Conservation (phyloP, 1,140 invertebrate genomes). For the Phortica variegata region DNA sequence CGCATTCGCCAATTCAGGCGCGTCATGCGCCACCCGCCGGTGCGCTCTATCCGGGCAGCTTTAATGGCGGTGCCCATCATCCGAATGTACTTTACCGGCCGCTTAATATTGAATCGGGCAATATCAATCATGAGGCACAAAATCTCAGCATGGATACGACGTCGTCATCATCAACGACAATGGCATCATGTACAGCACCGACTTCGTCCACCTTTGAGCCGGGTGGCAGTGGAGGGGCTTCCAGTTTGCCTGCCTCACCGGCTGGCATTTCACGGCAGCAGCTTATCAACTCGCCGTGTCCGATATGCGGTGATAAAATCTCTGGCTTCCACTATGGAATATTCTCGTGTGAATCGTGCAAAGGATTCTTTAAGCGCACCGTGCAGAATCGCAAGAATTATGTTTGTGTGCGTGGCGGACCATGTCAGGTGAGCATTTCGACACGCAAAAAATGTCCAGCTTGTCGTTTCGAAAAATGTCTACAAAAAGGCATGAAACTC, state of each 20-base stretch:
- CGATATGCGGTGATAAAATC: constrained; percentile 93
- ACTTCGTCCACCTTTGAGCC: background rate
- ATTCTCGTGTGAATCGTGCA: constrained; percentile 96
- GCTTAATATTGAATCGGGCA: constrained; percentile 35
- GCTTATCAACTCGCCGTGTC: constrained; percentile 80
- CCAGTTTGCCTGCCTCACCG: constrained; percentile 45
- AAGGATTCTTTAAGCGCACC: constrained; percentile 97
- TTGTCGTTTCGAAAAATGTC: constrained; percentile 95
- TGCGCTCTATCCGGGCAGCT: constrained; percentile 22
- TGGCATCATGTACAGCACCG: no score
- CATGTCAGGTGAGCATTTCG: constrained; percentile 86
- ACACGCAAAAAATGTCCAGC: constrained; percentile 96
- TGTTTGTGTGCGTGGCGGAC: constrained; percentile 86
- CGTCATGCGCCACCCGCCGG: constrained; percentile 39
- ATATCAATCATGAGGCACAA: constrained; percentile 33
- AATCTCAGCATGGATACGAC: constrained; percentile 43
- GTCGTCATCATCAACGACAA: background rate
- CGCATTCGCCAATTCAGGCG: constrained; percentile 82
- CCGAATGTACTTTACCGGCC: constrained; percentile 59
- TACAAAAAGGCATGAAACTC: constrained; percentile 94
- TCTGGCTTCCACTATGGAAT: constrained; percentile 95
- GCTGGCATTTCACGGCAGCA: constrained; percentile 84
- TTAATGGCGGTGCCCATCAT: constrained; percentile 62
- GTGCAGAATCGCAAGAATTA: constrained; percentile 98
- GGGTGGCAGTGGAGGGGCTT: constrained; percentile 8